Evolutionary conservation across 2,888 invertebrate species (phyloP).

Genomic region (Amblyjoppa fuscipennis): DNA sequence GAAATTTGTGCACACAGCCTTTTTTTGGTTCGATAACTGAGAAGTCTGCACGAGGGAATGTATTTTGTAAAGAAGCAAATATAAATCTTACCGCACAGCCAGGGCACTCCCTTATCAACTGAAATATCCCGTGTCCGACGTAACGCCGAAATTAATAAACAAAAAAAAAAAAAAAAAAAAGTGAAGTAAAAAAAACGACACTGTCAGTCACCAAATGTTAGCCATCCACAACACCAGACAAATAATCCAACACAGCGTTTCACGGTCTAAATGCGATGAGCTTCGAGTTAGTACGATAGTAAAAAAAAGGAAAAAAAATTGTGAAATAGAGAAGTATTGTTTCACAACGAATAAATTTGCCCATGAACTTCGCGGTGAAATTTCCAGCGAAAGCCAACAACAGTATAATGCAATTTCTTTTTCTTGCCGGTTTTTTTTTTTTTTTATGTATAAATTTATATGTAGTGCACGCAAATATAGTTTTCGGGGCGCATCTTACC

Average conservation of each 20-base stretch:
- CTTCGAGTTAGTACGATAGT: slow-evolving; percentile 62
- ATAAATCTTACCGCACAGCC: slow-evolving; percentile 43
- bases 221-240: slow-evolving; percentile 82
- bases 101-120: slow-evolving; percentile 41
- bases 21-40: not conserved
- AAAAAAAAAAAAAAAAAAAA: slow-evolving; percentile 39
- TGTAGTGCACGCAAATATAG: slow-evolving; percentile 65
- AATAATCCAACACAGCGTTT: slow-evolving; percentile 78
- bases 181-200: slow-evolving; percentile 57
- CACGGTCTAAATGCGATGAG: slow-evolving; percentile 66
- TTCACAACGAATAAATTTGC: slow-evolving; percentile 67
- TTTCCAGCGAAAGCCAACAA: slow-evolving; percentile 82
- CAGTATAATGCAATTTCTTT: slow-evolving; percentile 73
- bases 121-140: slow-evolving; percentile 22
- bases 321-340: slow-evolving; percentile 63
- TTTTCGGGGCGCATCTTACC: slow-evolving; percentile 69
- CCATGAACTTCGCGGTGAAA: slow-evolving; percentile 76
- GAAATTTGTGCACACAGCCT: not conserved
- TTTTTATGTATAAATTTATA: slow-evolving; percentile 53
- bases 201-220: slow-evolving; percentile 81
- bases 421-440: slow-evolving; percentile 27
- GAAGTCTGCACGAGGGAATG: slow-evolving; percentile 28
- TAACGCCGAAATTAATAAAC: slow-evolving; percentile 25
- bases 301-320: slow-evolving; percentile 66
- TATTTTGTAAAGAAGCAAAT: not conserved